Base-by-base conservation (phyloP, 1,140 invertebrate species). In the Macrotrachela quadricornifera region DNA sequence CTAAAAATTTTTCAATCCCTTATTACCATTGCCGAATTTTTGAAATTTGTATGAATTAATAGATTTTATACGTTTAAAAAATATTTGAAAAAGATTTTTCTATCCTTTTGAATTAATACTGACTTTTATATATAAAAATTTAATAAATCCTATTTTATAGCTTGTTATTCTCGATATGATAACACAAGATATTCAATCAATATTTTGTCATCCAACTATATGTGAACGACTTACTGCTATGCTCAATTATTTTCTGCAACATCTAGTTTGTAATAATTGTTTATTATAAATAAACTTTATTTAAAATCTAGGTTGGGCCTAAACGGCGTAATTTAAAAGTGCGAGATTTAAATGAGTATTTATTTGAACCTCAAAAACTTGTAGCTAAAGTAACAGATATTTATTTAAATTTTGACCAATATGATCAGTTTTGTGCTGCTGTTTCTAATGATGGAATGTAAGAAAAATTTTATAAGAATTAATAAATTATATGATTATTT, bases 221-320 rank as follows among this genome's bases (percentile, higher is more conserved):
- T 84, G 91, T 0, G 85, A 92, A 67, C 76, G 88, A 21, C 80
- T 94, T 48, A 85, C 85, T 8, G 76, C 81, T 12, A 94, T 94
- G 87, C 74, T 95, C 18, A 95, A 94, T 71, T 91, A 94, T 70
- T 88, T 95, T 63, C 69, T 95, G 10, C 66, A 82, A 17, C 79
- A 88, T 68, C 71, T 95, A 46, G 85, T 90, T 45, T 15, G 47
- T 10, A 48, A 56, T 46, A 71, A 72, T 30, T 30, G 21, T 4
- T 4, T 30, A 30, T 30, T 4, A 4, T 30, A 2, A 30, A 30
- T 4, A 30, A 30, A 4, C 8, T 30, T 30, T 30, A 4, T 30
- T 8, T 30, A 30, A 30, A 4, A 30, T 30, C 8, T 30, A 30
- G 21, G 21, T 30, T 30, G 21, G 21, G 8, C 21, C 21, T 18